phyloP scores from a whole-genome alignment of 2,888 invertebrate species.

The Muscina levida region DNA sequence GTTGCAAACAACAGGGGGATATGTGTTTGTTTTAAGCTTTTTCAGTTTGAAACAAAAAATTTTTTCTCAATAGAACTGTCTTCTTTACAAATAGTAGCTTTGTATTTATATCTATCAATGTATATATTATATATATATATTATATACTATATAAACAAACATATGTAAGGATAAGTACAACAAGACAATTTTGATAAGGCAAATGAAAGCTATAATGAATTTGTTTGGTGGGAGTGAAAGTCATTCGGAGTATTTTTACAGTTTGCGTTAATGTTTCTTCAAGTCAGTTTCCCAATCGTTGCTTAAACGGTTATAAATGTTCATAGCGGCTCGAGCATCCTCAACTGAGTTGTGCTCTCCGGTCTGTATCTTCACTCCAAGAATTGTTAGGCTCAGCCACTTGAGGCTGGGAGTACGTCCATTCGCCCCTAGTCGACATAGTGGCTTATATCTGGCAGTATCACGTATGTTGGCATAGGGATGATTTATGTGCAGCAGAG shows the following conservation, averaged over 20 bases:
- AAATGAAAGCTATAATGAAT: too few species aligned
- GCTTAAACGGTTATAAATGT: conserved; percentile 88
- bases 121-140: too few species aligned
- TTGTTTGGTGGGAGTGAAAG: background rate
- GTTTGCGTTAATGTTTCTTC: conserved; percentile 66
- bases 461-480: conserved; percentile 88
- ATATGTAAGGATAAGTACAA: conserved; percentile 16
- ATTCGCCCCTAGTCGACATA: conserved; percentile 84
- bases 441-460: conserved; percentile 88
- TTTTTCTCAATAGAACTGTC: too few species aligned
- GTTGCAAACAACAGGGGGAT: too few species aligned
- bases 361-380: conserved; percentile 89
- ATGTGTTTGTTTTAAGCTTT: too few species aligned
- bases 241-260: background rate
- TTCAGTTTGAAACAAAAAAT: too few species aligned
- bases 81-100: too few species aligned
- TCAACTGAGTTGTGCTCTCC: conserved; percentile 92
- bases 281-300: conserved; percentile 87
- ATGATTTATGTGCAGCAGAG: conserved; percentile 90
- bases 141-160: too few species aligned
- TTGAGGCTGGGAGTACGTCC: conserved; percentile 91
- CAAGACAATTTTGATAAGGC: conserved; percentile 11
- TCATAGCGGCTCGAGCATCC: conserved; percentile 89
- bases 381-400: conserved; percentile 85
- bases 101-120: background rate